Evolutionary conservation across 2,113 vertebrate species (phyloP), one percentile per base, ranked within the genome.

Genomic region (Euleptes europaea): DNA sequence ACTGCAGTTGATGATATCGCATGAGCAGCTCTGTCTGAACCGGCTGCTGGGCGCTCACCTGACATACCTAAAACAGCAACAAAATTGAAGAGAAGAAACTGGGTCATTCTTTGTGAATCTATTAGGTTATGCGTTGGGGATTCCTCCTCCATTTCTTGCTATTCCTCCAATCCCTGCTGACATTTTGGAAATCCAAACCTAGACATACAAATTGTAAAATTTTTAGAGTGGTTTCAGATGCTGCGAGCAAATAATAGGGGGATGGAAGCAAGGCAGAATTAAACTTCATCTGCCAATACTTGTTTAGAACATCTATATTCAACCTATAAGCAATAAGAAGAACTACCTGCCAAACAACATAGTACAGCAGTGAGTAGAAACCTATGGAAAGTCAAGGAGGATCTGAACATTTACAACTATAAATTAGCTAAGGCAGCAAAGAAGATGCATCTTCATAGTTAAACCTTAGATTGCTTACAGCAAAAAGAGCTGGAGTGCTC

Each of bases 1-100:
- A 99, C 95, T 99, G 99, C 91, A 99, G 97, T 95, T 99, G 99
- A 94, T 99, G 98, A 95, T 98, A 98, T 49, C 99, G 95, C 98
- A 99, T 98, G 85, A 99, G 95, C 78, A 99, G 92, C 90, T 99
- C 99, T 0, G 98, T 99, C 96, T 99, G 99, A 85, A 99, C 98
- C 0, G 99, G 99, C 95, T 99, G 99, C 95, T 99, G 99, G 42
- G 98, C 99, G 0, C 98, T 99, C 91, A 99, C 97, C 93, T 99
- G 98, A 90, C 98, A 99, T 91, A 99, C 98, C 99, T 99, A 94
- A 8, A 63, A 88, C 5, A 38, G 92, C 19, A 84, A 84, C 2
- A 15, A 65, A n/a, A 51, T 3, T 78, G 26, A 66, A 69, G 31
- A 38, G 10, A 84, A 73, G 33, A 65, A 63, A 75, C 60, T 0